Evolutionary conservation across 2,797 vertebrate species (phyloP), one percentile per base, ranked within the genome.

Genomic region (Crenichthys baileyi): DNA sequence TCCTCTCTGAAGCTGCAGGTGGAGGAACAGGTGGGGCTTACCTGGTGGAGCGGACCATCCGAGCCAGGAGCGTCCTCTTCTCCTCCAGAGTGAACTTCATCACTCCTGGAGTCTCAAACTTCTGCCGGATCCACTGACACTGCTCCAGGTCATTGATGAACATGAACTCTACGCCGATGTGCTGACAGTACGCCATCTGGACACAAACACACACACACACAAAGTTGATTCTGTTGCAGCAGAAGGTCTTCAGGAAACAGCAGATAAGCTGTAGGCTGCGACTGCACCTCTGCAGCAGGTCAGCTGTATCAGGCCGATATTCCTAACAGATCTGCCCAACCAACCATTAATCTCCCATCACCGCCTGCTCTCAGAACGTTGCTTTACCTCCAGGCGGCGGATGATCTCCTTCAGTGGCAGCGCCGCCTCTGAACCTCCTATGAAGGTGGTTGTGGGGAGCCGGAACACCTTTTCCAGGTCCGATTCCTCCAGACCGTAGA

Each of bases 101-200:
- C n/a, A 89, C 80, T 68, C 97, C 97, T 0, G 97, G 97, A 0
- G 96, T 97, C 94, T 98, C 97, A 1, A 98, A 98, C 91, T 97
- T 98, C 93, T 97, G 91, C 18, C 97, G 88, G 89, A 98, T 97
- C 97, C 97, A 98, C 88, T 98, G 97, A 77, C 98, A 99, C 89
- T 99, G 98, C 73, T 99, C 97, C 95, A 98, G 87, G 90, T 99
- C 96, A 0, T 99, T 98, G 90, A 99, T 99, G 85, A 98, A 99
- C 98, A 99, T 99, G 94, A 98, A 99, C 91, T 99, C 93, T 39
- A 93, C 93, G 0, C 97, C 97, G 0, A 98, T 97, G 92, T 98
- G 97, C 91, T 97, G 97, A 79, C 97, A 98, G 90, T 98, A 98
- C 0, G 96, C 96, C 95, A 95, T 96, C 92, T 93, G 79, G 29